A percentile compares a stretch with the other conserved stretches of the same genome.
Conservation (phyloP, 2,888 invertebrate genomes). For the Chalcosyrphus nemorum region DNA sequence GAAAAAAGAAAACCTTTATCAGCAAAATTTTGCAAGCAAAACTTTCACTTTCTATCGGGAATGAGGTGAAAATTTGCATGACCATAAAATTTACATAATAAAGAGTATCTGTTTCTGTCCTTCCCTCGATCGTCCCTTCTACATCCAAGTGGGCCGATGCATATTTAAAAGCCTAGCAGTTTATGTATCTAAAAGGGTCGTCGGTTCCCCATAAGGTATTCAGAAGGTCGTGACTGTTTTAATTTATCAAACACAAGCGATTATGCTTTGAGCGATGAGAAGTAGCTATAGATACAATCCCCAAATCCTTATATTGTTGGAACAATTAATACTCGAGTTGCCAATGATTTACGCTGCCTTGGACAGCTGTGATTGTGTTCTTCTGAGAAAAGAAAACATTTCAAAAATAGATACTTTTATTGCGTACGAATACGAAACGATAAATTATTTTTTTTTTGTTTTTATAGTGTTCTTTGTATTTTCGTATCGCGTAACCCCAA, state of each 20-base stretch:
- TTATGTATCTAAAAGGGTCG: not conserved
- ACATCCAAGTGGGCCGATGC: not conserved
- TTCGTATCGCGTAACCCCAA: not conserved
- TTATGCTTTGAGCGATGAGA: not conserved
- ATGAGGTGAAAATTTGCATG: constrained; percentile 30
- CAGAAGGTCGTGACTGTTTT: not conserved
- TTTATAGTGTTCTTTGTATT: constrained; percentile 10
- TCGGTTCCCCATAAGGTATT: not conserved
- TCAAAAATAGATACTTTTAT: constrained; percentile 13
- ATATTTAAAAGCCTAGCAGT: not conserved
- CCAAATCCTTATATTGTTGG: not conserved
- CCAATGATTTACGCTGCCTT: not conserved
- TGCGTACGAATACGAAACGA: not conserved
- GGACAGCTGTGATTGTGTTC: constrained; percentile 6
- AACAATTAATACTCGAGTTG: not conserved
- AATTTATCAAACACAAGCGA: not conserved
- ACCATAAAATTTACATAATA: constrained; percentile 22
- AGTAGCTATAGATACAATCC: not conserved
- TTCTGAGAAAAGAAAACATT: not conserved
- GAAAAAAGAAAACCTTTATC: not conserved
- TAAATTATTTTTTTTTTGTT: constrained; percentile 12
- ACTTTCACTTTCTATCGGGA: not conserved
- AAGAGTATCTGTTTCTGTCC: too few relatives aligned
- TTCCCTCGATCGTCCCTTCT: too few relatives aligned
- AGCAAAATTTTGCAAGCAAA: not conserved